Evolutionary conservation across 2,888 invertebrate species (phyloP).

Genomic region (Troglohyphantes excavatus): DNA sequence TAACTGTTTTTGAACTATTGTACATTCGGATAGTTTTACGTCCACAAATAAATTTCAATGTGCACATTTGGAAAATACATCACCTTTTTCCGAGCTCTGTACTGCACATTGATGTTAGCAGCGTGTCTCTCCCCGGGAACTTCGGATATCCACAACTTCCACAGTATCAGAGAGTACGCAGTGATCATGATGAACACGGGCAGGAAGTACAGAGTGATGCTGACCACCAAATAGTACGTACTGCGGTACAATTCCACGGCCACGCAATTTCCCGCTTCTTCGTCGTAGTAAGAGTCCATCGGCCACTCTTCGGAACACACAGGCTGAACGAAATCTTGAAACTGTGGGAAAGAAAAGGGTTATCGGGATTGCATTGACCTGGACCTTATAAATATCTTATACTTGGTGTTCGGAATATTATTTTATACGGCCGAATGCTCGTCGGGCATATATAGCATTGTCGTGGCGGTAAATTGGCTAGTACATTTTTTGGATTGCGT

Average conservation of each 20-base stretch:
- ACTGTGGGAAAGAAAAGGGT: conserved; percentile 57
- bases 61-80: not conserved
- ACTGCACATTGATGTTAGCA: conserved; percentile 82
- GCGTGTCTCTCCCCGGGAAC: conserved; percentile 80
- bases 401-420: too few species aligned
- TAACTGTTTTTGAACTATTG: too few species aligned
- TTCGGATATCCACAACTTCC: conserved; percentile 72
- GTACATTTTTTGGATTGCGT: too few species aligned
- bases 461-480: too few species aligned
- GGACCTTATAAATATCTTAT: too few species aligned
- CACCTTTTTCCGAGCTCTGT: conserved; percentile 80
- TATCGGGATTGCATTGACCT: too few species aligned
- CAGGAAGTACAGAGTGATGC: conserved; percentile 73
- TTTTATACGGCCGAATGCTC: too few species aligned
- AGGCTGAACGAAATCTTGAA: conserved; percentile 55
- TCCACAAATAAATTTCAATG: too few species aligned
- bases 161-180: conserved; percentile 76
- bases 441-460: too few species aligned
- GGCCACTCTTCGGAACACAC: conserved; percentile 72
- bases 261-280: not conserved
- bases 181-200: conserved; percentile 77
- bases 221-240: conserved; percentile 67
- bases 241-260: conserved; percentile 4
- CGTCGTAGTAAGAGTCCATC: not conserved
- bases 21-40: too few species aligned